Conservation (phyloP, 2,888 invertebrate genomes). For the Odontothrips loti region DNA sequence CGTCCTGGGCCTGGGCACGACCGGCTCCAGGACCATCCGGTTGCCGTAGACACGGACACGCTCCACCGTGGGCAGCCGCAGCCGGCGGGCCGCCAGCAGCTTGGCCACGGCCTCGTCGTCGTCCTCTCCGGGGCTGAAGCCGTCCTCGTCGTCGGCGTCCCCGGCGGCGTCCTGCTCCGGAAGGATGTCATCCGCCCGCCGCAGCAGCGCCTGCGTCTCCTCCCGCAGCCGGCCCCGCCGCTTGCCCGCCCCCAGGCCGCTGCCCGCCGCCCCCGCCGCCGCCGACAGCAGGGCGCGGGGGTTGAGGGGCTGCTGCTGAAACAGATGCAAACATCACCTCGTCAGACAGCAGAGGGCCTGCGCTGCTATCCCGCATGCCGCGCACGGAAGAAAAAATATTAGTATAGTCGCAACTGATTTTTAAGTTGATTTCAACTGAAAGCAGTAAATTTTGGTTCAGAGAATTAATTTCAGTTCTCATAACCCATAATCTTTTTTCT, state of each 20-base stretch:
- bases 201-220: constrained; percentile 11
- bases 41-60: constrained; percentile 10
- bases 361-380: too few relatives aligned
- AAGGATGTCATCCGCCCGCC: constrained; percentile 10
- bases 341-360: too few relatives aligned
- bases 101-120: background rate
- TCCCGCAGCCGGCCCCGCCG: background rate
- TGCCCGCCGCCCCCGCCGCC: background rate
- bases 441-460: too few relatives aligned
- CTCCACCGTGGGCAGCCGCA: constrained; percentile 14
- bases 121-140: background rate
- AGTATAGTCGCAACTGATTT: too few relatives aligned
- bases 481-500: too few relatives aligned
- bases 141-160: background rate
- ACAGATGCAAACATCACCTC: background rate
- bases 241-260: background rate
- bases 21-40: constrained; percentile 21
- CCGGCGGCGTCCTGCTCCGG: background rate
- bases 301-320: background rate
- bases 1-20: background rate
- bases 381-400: too few relatives aligned
- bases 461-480: too few relatives aligned
- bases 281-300: background rate
- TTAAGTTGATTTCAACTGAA: too few relatives aligned
- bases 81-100: background rate